These are phyloP conservation scores for Hippolais icterina DNA, from an alignment of 2,113 vertebrate species.

Conservation along the genomic window DNA sequence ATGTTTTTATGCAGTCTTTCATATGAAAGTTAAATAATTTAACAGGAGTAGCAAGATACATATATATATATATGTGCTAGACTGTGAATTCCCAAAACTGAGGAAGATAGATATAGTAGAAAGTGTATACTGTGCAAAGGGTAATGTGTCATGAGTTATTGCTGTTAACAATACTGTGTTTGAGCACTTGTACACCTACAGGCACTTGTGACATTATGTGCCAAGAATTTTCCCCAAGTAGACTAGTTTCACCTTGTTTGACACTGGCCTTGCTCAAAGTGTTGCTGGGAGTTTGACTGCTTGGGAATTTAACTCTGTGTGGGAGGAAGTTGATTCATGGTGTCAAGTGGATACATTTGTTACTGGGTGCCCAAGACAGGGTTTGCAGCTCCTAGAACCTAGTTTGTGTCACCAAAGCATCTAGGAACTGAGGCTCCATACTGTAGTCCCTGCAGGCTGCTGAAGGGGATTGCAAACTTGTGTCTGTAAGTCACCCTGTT, in stretches of 20 bases:
- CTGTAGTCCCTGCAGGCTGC: neutral
- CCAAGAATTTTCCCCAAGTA: neutral
- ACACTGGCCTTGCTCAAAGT: neutral
- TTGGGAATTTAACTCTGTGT: neutral
- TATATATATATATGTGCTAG: neutral
- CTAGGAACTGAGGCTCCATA: neutral
- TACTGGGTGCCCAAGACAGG: neutral
- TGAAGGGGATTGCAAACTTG: neutral
- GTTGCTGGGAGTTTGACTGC: neutral
- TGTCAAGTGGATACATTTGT: neutral
- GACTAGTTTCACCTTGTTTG: constrained; percentile 4
- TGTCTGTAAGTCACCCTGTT: neutral
- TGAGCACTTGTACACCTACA: neutral
- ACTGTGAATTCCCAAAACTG: neutral
- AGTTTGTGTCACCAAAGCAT: neutral
- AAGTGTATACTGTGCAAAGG: neutral
- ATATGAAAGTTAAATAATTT: neutral
- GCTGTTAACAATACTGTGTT: neutral
- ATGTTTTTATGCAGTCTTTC: neutral
- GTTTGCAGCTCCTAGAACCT: neutral
- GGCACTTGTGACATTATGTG: neutral
- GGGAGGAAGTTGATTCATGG: neutral
- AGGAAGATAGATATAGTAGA: neutral
- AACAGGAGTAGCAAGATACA: neutral
- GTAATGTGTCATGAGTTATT: rapidly evolving